Evolutionary conservation across 2,113 vertebrate genomes (phyloP).

Genomic region (Gymnarchus niloticus): DNA sequence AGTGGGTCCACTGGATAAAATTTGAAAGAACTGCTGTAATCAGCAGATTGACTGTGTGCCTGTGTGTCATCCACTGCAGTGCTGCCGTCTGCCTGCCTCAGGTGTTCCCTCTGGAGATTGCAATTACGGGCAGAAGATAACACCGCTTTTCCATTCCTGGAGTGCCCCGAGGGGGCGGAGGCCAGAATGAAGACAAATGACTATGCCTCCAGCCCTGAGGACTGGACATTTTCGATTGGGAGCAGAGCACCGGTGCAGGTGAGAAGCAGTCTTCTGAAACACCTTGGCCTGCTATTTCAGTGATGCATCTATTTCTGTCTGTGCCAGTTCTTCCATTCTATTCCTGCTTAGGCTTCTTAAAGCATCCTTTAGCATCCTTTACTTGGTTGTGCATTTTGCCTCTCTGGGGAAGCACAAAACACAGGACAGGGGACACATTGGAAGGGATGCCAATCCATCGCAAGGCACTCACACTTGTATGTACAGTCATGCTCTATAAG

Average conservation of each 20-base stretch:
- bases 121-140: conserved; percentile 5
- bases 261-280: background rate
- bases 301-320: conserved; percentile 14
- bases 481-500: background rate
- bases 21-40: background rate
- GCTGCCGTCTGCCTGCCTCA: background rate
- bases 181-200: conserved; percentile 17
- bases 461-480: background rate
- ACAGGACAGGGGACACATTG: background rate
- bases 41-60: conserved; percentile 5
- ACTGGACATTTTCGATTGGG: background rate
- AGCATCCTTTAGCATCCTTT: background rate
- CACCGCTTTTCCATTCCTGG: background rate
- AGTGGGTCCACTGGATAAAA: conserved; percentile 8
- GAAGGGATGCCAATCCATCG: background rate
- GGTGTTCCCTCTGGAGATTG: conserved; percentile 14
- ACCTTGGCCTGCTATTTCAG: background rate
- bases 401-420: background rate
- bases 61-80: background rate
- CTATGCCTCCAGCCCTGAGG: background rate
- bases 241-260: background rate
- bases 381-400: background rate
- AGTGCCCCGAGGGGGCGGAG: background rate
- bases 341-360: background rate
- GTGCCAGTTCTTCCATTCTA: background rate